phyloP scores from a whole-genome alignment of 1,140 invertebrate species.

The Antheraea mylitta region DNA sequence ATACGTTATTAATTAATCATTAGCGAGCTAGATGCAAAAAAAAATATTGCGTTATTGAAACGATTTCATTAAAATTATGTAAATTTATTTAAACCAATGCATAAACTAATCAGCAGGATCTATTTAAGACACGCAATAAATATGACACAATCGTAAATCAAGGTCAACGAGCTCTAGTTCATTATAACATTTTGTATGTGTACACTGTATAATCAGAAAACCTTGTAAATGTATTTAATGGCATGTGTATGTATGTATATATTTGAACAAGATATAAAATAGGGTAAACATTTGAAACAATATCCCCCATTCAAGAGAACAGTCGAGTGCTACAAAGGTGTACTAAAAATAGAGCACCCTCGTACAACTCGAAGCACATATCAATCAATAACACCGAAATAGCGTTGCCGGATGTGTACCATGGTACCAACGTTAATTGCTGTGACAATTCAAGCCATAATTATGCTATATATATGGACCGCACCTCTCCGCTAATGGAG shows the following conservation, averaged over 20 bases:
- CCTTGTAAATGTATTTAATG: background rate
- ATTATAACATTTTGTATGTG: no score
- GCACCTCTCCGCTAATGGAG: conserved; percentile 9
- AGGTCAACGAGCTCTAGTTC: background rate
- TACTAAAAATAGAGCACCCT: conserved; percentile 7
- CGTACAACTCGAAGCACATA: conserved; percentile 3
- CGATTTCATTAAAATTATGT: background rate
- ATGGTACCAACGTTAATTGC: conserved; percentile 13
- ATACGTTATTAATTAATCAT: background rate
- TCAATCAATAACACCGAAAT: conserved; percentile 12
- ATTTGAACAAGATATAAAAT: no score
- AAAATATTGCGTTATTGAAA: background rate
- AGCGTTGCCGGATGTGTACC: conserved; percentile 9
- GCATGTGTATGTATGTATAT: no score
- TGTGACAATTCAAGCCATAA: conserved; percentile 12
- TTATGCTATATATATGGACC: conserved; percentile 10
- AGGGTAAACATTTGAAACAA: background rate
- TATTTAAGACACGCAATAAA: conserved; percentile 4
- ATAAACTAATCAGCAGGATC: background rate
- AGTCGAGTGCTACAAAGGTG: background rate
- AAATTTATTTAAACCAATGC: background rate
- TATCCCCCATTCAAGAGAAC: background rate
- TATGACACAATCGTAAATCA: background rate
- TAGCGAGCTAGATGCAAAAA: background rate
- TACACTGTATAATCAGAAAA: background rate